Conservation (phyloP, 2,797 vertebrate genomes). For the Acestrorhynchus altus region DNA sequence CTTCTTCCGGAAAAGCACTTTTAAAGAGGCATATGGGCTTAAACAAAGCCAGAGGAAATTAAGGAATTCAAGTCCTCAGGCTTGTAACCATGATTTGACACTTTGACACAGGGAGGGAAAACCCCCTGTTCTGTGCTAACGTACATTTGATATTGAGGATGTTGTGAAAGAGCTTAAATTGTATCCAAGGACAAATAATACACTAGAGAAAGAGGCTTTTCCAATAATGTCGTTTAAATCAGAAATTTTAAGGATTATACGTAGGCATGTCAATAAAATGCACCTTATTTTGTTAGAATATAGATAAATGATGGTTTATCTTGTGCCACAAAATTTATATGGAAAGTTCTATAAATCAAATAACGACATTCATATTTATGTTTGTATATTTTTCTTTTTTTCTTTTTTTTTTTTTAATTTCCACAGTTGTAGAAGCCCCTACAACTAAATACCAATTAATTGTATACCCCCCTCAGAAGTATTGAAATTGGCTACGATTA, state of each 20-base stretch:
- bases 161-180: constrained; percentile 41
- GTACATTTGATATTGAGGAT: constrained; percentile 37
- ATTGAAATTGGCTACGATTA: constrained; percentile 24
- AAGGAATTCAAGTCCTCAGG: background rate
- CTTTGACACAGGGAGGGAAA: constrained; percentile 35
- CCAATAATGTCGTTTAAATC: constrained; percentile 38
- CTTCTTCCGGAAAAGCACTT: constrained; percentile 46
- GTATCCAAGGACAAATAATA: constrained; percentile 48
- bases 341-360: constrained; percentile 65
- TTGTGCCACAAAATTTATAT: constrained; percentile 75
- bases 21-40: constrained; percentile 36
- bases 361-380: constrained; percentile 66
- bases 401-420: too few relatives aligned
- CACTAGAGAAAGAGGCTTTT: constrained; percentile 47
- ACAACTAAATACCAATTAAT: constrained; percentile 14
- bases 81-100: constrained; percentile 27
- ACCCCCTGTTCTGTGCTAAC: constrained; percentile 6
- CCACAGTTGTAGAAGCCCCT: constrained; percentile 37
- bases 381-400: constrained; percentile 76
- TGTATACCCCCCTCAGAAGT: constrained; percentile 19
- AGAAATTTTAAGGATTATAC: constrained; percentile 37
- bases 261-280: constrained; percentile 77
- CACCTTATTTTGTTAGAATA: constrained; percentile 82
- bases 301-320: constrained; percentile 69
- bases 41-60: constrained; percentile 6